These are phyloP conservation scores for Phaonia tiefii DNA, from an alignment of 2,888 invertebrate species.

Conservation along the genomic window DNA sequence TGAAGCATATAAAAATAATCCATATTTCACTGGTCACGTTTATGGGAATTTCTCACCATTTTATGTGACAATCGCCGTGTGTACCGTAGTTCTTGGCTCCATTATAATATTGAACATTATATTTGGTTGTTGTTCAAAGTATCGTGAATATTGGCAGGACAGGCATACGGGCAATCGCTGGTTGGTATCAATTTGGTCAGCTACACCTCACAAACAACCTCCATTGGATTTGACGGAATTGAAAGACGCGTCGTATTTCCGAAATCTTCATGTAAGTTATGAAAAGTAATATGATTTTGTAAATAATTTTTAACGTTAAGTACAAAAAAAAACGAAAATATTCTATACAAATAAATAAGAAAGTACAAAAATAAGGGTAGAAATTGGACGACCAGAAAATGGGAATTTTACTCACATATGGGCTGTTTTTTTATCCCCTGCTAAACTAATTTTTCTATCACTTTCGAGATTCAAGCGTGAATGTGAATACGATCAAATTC, in stretches of 20 bases:
- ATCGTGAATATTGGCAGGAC: conserved; percentile 91
- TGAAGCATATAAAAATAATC: conserved; percentile 84
- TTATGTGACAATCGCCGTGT: conserved; percentile 90
- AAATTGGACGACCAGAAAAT: too few species aligned
- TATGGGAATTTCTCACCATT: conserved; percentile 92
- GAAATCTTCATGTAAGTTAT: conserved; percentile 74
- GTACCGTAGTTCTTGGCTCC: conserved; percentile 86
- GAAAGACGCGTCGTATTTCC: conserved; percentile 81
- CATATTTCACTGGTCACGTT: conserved; percentile 82
- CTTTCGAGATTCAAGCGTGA: too few species aligned
- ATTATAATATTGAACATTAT: conserved; percentile 89
- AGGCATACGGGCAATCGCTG: conserved; percentile 92
- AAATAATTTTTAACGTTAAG: too few species aligned
- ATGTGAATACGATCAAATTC: too few species aligned
- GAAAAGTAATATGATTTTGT: background rate
- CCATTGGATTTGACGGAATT: conserved; percentile 90
- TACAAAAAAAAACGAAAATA: too few species aligned
- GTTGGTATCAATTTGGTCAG: conserved; percentile 91
- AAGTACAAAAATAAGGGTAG: too few species aligned
- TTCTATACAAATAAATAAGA: too few species aligned
- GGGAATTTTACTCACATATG: too few species aligned
- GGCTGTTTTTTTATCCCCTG: too few species aligned
- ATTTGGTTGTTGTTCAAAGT: conserved; percentile 90
- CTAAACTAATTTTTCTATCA: too few species aligned
- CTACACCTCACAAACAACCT: conserved; percentile 91